These are phyloP conservation scores for Drosophila atroscutellata DNA, from an alignment of 2,888 invertebrate species.

Conservation along the genomic window DNA sequence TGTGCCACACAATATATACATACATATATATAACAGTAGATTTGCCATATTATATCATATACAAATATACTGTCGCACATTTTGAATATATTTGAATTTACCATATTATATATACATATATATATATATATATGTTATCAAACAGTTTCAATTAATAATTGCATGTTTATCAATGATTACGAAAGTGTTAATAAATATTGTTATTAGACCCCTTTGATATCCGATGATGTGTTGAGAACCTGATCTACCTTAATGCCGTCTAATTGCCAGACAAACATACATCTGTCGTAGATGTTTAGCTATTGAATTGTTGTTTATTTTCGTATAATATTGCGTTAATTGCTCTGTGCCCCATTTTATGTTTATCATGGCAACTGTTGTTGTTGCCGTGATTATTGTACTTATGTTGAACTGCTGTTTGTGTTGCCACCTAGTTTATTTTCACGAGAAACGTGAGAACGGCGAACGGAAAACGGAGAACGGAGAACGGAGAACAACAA, in stretches of 20 bases:
- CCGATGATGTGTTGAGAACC: background rate
- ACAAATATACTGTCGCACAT: too few relatives aligned
- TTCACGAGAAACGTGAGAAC: constrained; percentile 11
- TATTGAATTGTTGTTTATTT: background rate
- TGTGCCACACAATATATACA: background rate
- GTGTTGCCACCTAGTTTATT: constrained; percentile 15
- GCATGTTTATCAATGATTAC: background rate
- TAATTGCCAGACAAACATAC: background rate
- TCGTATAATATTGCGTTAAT: background rate
- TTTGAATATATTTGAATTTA: background rate
- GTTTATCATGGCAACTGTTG: background rate
- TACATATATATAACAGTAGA: background rate
- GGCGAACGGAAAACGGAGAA: background rate
- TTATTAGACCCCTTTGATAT: background rate
- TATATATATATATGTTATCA: too few relatives aligned
- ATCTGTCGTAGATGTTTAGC: background rate
- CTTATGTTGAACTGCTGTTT: constrained; percentile 6
- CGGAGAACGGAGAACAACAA: background rate
- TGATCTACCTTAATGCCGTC: background rate
- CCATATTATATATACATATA: too few relatives aligned
- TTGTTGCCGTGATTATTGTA: constrained; percentile 2
- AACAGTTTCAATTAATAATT: background rate
- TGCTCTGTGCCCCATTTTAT: background rate
- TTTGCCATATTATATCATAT: background rate
- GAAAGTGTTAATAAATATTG: background rate